Evolutionary conservation across 2,888 invertebrate genomes (phyloP).

Genomic region (Bellardia bayeri): DNA sequence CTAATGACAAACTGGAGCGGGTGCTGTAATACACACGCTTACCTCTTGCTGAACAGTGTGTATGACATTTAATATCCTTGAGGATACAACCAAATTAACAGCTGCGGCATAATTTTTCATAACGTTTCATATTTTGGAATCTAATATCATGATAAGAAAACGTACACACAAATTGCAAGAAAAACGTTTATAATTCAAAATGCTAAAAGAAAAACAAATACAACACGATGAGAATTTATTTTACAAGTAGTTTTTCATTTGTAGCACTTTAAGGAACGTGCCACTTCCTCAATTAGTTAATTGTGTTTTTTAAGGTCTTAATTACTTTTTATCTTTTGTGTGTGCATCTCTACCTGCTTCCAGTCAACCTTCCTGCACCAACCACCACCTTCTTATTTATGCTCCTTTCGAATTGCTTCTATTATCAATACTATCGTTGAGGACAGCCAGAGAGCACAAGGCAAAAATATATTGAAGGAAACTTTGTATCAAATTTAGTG

Average conservation of each 20-base stretch:
- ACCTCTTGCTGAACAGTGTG: not conserved
- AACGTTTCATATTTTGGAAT: constrained; percentile 38
- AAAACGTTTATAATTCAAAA: constrained; percentile 49
- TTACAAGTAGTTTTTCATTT: constrained; percentile 20
- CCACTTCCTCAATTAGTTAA: constrained; percentile 66
- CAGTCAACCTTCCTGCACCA: not conserved
- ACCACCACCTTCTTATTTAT: not conserved
- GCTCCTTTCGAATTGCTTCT: constrained; percentile 29
- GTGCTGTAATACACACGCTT: not conserved
- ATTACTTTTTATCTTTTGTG: constrained; percentile 14
- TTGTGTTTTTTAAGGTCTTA: constrained; percentile 46
- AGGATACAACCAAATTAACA: constrained; percentile 58
- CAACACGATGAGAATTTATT: constrained; percentile 20
- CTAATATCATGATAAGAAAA: constrained; percentile 53
- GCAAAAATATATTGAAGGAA: constrained; percentile 3
- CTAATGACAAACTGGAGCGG: not conserved
- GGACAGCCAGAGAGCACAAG: not conserved
- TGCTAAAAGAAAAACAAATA: constrained; percentile 19
- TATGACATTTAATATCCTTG: constrained; percentile 56
- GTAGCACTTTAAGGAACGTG: constrained; percentile 61
- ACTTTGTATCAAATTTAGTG: constrained; percentile 24
- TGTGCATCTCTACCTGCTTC: constrained; percentile 2
- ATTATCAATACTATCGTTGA: not conserved
- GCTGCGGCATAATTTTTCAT: constrained; percentile 53
- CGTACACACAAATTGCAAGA: constrained; percentile 25